Evolutionary conservation across 2,888 invertebrate genomes (phyloP), one percentile per base, ranked within the genome.

Genomic region (Synergus umbraculus): DNA sequence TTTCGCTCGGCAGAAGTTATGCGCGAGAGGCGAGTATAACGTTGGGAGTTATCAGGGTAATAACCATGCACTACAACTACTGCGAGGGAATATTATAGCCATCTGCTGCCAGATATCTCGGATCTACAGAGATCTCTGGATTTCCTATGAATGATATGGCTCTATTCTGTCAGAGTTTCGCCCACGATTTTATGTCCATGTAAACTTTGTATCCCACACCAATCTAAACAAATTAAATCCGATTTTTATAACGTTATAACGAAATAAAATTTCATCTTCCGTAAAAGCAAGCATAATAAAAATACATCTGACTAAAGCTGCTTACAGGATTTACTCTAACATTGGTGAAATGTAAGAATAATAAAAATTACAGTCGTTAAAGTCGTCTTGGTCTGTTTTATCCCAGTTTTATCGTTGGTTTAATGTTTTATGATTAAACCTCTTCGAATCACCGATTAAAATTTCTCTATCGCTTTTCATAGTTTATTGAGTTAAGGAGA

Each of bases 381-480:
- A 73, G 18, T 73, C 37, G n/a, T 73, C 73, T 41, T n/a, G 54
- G 37, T 54, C 37, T 69, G 49, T 37, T 69, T 73, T 73, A 73
- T 49, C 9, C 15, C 54, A 54, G 69, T 73, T 73, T 54, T 54
- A 73, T 37, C n/a, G 37, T n/a, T 54, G 54, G 73, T 18, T 73
- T 73, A 54, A 73, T 66, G 43, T 66, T 18, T 43, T 66, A 66
- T 54, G 10, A n/a, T 73, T 15, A 15, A 54, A 54, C n/a, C 54
- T 54, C 13, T 37, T 73, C 7, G 13, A 22, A 60, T 60, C 22
- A 60, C 22, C 12, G 22, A 22, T 12, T 60, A 0, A 58, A 46
- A 46, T 49, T 49, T 15, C 15, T 4, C 2, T 8, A 54, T 54
- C 8, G 1, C 8, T 54, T n/a, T n/a, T 54, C 7, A 15, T 49